Base-by-base conservation (phyloP, 1,140 invertebrate genomes). In the Orius insidiosus region DNA sequence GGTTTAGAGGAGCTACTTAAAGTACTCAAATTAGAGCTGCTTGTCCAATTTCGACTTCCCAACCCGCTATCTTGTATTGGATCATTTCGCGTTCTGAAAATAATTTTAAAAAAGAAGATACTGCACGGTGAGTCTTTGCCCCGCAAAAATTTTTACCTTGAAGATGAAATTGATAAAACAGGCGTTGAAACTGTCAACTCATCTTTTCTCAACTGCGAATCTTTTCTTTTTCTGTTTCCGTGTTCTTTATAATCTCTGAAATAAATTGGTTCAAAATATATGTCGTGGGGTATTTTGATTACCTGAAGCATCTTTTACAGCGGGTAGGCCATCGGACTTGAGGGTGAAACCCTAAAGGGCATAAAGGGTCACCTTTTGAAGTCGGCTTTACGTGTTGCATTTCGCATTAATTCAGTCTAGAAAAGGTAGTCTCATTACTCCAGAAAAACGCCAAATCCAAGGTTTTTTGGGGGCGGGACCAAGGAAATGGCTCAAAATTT, bases 241-340 rank as follows among this genome's bases (percentile, higher is more conserved):
- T 88, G 85, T 57, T 90, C 85, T 62, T 88, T 89, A 63, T 89
- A 90, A 59, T 89, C 86, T 56, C 76, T 79, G 54, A 43, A 10
- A n/a, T n/a, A n/a, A n/a, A n/a, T n/a, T n/a, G n/a, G n/a, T n/a
- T n/a, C n/a, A n/a, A n/a, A 34, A 11, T 32, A 5, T n/a, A n/a
- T n/a, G n/a, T n/a, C n/a, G n/a, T 13, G 16, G 3, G 32, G 15
- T 32, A 13, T 41, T 14, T 46, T 45, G 52, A n/a, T 54, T 65
- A 78, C 70, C 86, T 79, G 68, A 90, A 92, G 63, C 87, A 93
- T 53, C 86, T 68, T 67, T 90, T 90, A 66, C 87, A 92, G 52
- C 85, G 70, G 34, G 85, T 92, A 10, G 87, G 87, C 82, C 86
- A 89, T 53, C 86, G 73, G 50, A 87, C 83, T 68, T 92, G 87